Evolutionary conservation across 1,140 invertebrate genomes (phyloP).

Genomic region (Solen grandis): DNA sequence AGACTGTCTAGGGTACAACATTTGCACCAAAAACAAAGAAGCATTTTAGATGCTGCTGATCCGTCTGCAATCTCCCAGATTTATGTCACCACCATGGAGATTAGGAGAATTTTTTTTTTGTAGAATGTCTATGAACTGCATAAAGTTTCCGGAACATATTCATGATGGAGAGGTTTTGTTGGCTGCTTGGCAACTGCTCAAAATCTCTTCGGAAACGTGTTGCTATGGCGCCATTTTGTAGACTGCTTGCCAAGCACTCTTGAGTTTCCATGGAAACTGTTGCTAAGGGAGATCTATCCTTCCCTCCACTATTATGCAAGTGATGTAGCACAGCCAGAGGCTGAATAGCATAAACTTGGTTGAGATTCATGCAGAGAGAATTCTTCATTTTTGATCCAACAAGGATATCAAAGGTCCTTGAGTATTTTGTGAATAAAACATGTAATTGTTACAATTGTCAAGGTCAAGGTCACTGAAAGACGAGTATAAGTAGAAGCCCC

Average conservation of each 20-base stretch:
- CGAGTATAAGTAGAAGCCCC: conserved; percentile 45
- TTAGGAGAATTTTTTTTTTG: neutral
- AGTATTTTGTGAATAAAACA: conserved; percentile 34
- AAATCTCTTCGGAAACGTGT: neutral
- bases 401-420: conserved; percentile 28
- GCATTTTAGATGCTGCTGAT: neutral
- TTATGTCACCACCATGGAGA: neutral
- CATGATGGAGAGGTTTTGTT: neutral
- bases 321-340: neutral
- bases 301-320: neutral
- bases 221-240: too few species aligned
- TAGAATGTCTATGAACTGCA: conserved; percentile 2
- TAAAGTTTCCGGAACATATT: neutral
- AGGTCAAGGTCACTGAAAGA: conserved; percentile 5
- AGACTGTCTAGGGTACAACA: neutral
- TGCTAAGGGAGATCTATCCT: neutral
- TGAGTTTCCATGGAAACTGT: neutral
- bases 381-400: too few species aligned
- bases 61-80: neutral
- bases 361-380: too few species aligned
- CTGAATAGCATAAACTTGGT: neutral
- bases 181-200: neutral
- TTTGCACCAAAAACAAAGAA: neutral
- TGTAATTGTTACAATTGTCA: conserved; percentile 31
- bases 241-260: neutral